Conservation (phyloP, 2,888 invertebrate species). For the Ophion ventricosus region DNA sequence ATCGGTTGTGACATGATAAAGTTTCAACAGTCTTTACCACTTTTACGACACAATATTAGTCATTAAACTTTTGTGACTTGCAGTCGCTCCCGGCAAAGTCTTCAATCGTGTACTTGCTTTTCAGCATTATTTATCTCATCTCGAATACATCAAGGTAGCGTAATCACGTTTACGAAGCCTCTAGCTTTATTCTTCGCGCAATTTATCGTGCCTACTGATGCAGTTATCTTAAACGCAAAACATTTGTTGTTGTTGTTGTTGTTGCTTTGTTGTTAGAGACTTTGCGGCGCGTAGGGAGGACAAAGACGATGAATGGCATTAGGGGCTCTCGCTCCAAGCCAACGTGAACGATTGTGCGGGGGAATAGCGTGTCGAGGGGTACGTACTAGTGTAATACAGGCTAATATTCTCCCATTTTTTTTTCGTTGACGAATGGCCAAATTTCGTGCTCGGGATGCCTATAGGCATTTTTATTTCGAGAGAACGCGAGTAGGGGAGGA, state of each 20-base stretch:
- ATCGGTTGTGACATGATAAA: too few relatives aligned
- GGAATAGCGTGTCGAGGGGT: conserved; percentile 45
- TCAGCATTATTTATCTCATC: background rate
- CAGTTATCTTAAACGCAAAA: conserved; percentile 19
- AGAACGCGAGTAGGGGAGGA: background rate
- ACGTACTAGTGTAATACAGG: conserved; percentile 46
- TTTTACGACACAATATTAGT: background rate
- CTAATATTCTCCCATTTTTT: conserved; percentile 60
- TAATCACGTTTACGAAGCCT: background rate
- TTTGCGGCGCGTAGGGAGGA: background rate
- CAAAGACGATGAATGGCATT: background rate
- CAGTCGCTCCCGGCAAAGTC: background rate
- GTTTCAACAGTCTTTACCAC: background rate
- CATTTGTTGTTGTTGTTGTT: conserved; percentile 18
- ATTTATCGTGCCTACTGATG: background rate
- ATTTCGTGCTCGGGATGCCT: conserved; percentile 63
- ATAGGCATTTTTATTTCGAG: conserved; percentile 17
- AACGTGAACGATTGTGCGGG: conserved; percentile 15
- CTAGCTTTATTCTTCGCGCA: background rate
- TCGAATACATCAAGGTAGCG: background rate
- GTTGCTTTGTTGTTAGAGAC: background rate
- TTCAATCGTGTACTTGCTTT: background rate
- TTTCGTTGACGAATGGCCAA: conserved; percentile 63
- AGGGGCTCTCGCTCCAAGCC: conserved; percentile 24
- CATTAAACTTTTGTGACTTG: background rate